A percentile compares a stretch with the other conserved stretches of the same genome.
phyloP scores from a whole-genome alignment of 2,888 invertebrate genomes.

The Zygothrica quintamaculata region DNA sequence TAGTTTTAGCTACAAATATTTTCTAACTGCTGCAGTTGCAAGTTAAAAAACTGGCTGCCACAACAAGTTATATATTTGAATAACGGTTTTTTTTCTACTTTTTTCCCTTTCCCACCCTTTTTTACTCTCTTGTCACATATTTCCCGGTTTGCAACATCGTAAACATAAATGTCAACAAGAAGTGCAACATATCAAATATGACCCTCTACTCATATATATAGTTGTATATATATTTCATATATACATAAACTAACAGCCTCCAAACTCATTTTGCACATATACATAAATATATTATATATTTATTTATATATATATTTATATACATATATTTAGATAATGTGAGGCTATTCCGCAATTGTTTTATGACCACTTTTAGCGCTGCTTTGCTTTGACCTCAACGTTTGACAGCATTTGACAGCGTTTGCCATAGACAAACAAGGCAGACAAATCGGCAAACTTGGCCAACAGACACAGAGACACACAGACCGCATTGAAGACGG shows the following conservation, averaged over 20 bases:
- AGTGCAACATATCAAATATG: not conserved
- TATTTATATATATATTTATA: constrained; percentile 3
- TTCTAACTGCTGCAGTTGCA: not conserved
- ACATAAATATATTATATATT: constrained; percentile 33
- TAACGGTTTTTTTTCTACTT: too few relatives aligned
- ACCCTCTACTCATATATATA: not conserved
- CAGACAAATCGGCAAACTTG: constrained; percentile 43
- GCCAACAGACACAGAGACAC: constrained; percentile 32
- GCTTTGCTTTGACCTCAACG: constrained; percentile 54
- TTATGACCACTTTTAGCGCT: constrained; percentile 44
- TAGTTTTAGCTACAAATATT: not conserved
- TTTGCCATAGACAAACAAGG: constrained; percentile 52
- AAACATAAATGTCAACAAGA: too few relatives aligned
- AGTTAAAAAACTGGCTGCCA: too few relatives aligned
- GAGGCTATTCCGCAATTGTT: constrained; percentile 69
- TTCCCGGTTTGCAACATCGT: too few relatives aligned
- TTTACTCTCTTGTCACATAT: too few relatives aligned
- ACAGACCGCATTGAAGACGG: not conserved
- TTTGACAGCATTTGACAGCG: constrained; percentile 34
- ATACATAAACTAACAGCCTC: constrained; percentile 27
- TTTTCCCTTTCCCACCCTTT: too few relatives aligned
- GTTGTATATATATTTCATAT: too few relatives aligned
- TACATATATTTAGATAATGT: constrained; percentile 36
- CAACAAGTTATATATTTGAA: too few relatives aligned
- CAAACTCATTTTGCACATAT: constrained; percentile 26